Percentiles rank a stretch among this genome's conserved stretches.
Evolutionary conservation across 2,797 vertebrate species (phyloP).

Genomic region (Leuciscus waleckii): DNA sequence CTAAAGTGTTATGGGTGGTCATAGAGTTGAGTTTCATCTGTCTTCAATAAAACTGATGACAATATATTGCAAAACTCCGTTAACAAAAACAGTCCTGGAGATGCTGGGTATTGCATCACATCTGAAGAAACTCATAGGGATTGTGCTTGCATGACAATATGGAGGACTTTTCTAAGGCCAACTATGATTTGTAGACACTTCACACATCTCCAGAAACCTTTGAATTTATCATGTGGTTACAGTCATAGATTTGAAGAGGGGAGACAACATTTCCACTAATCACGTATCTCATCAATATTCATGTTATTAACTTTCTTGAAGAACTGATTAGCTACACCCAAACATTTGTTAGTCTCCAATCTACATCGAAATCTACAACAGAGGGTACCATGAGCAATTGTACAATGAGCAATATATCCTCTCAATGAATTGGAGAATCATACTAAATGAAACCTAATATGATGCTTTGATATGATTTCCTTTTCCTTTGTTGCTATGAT

Average conservation of each 20-base stretch:
- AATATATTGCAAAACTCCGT: neutral
- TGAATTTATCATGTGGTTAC: neutral
- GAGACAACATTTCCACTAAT: neutral
- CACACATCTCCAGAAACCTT: neutral
- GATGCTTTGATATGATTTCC: neutral
- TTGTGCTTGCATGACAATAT: slow-evolving; percentile 3
- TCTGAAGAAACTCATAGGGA: neutral
- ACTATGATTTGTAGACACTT: slow-evolving; percentile 10
- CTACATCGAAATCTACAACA: neutral
- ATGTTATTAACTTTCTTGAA: neutral
- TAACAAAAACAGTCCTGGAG: neutral
- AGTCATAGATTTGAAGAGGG: neutral
- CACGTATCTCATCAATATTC: slow-evolving; percentile 9
- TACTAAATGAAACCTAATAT: neutral
- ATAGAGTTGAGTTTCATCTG: neutral
- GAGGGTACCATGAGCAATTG: neutral
- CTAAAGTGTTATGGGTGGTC: no score
- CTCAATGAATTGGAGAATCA: neutral
- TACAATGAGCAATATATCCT: neutral
- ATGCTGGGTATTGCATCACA: neutral
- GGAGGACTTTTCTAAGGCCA: neutral
- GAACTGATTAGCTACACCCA: neutral
- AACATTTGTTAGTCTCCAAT: neutral
- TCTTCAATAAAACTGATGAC: neutral
- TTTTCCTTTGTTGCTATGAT: neutral